Conservation (phyloP, 2,888 invertebrate species). For the Perithous albicinctus region DNA sequence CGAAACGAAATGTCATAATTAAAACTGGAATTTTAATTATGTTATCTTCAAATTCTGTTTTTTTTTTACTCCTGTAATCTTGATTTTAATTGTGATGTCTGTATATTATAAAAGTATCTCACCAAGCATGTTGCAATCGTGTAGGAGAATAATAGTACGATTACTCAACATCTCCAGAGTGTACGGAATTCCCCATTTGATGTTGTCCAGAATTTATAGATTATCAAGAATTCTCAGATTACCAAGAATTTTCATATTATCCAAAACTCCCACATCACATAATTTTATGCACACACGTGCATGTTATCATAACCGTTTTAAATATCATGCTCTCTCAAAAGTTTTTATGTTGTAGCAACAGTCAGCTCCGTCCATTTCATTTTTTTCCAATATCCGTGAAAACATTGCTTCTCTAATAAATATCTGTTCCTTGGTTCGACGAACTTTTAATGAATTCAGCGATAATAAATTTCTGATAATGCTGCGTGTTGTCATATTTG, state of each 20-base stretch:
- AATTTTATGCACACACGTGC: too few relatives aligned
- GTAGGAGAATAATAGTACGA: too few relatives aligned
- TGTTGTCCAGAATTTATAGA: too few relatives aligned
- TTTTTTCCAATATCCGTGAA: not conserved
- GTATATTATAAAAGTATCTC: too few relatives aligned
- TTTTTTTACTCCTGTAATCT: not conserved
- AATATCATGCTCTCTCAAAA: not conserved
- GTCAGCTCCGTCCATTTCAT: not conserved
- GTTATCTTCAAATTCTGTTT: not conserved
- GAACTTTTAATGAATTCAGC: not conserved
- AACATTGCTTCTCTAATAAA: constrained; percentile 21
- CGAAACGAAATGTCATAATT: not conserved
- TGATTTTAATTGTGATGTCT: too few relatives aligned
- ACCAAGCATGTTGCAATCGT: too few relatives aligned
- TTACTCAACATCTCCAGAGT: too few relatives aligned
- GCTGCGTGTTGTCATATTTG: not conserved
- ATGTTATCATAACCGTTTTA: not conserved
- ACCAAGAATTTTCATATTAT: too few relatives aligned
- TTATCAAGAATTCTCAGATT: too few relatives aligned
- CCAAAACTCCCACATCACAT: too few relatives aligned
- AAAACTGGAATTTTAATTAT: too few relatives aligned
- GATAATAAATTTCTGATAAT: constrained; percentile 11
- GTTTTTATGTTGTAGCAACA: not conserved
- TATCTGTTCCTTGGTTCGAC: not conserved
- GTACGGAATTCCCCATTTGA: too few relatives aligned